Base-by-base conservation (phyloP, 2,888 invertebrate species). In the Metacarcinus magister region DNA sequence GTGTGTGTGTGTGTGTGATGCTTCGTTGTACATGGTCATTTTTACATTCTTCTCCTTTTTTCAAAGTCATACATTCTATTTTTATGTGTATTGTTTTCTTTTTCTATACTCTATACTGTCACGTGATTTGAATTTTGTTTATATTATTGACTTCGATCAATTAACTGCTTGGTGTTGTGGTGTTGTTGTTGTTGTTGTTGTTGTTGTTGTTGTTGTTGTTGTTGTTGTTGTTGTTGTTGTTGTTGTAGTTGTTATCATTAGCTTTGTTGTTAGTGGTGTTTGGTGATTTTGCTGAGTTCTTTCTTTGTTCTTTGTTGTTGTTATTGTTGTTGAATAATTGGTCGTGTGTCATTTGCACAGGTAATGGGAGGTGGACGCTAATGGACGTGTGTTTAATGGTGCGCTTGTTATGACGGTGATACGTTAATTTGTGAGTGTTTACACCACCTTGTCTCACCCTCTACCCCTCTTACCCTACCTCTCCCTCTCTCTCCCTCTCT, bases 341-440 rank as follows among this genome's bases (percentile, higher is more conserved):
- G 82, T 8, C 28, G 32, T 0, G 82, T 28, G 32, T 82, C 82
- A 8, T 82, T 8, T 82, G 32, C 8, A 32, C 28, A 82, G 82
- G 82, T 32, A 82, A 32, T 82, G 28, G 82, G 32, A 28, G 82
- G 28, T 32, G 82, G 82, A n/a, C 82, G 5, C 28, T 82, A 82
- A 82, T 82, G 82, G 82, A 32, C 32, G 82, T 32, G 32, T 82
- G 82, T 82, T 82, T 82, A 82, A 82, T 82, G 32, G 82, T 28
- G 28, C 32, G 82, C 82, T 82, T 82, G 82, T 82, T 82, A 82
- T 32, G 32, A 23, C 82, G 5, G 82, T 82, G 82, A 82, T 82
- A 32, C 82, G 32, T 82, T 82, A 82, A 82, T 82, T 82, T 82
- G 82, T 5, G 32, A 82, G 23, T 67, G 67, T 67, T 67, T 10